Evolutionary conservation across 1,140 invertebrate species (phyloP).

Genomic region (Halotydeus destructor): DNA sequence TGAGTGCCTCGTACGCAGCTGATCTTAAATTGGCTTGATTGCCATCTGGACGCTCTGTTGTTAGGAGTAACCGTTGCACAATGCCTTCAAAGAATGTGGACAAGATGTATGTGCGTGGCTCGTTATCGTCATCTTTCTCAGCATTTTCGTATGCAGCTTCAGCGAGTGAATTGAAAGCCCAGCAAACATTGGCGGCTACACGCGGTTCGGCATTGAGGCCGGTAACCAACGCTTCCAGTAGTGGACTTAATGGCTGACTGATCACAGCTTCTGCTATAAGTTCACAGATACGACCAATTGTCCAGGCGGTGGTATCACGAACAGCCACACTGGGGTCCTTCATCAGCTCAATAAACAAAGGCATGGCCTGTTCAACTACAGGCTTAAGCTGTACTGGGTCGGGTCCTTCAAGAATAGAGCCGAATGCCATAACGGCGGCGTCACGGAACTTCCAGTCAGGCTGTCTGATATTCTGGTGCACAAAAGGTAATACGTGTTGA

Average conservation of each 20-base stretch:
- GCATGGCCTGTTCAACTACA: constrained; percentile 86
- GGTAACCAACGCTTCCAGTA: constrained; percentile 70
- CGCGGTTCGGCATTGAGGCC: constrained; percentile 70
- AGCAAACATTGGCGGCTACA: constrained; percentile 96
- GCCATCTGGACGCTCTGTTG: constrained; percentile 53
- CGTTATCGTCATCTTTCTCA: constrained; percentile 40
- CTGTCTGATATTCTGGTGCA: constrained; percentile 79
- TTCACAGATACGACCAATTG: constrained; percentile 90
- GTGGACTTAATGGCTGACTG: constrained; percentile 53
- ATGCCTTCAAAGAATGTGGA: constrained; percentile 85
- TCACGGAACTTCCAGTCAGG: constrained; percentile 86
- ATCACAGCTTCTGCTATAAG: constrained; percentile 87
- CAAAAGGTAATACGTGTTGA: constrained; percentile 87
- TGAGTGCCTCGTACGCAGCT: constrained; percentile 93
- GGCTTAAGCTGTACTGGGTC: constrained; percentile 66
- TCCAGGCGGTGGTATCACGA: constrained; percentile 92
- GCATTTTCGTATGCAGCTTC: constrained; percentile 78
- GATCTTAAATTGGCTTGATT: constrained; percentile 50
- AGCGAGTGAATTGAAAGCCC: constrained; percentile 93
- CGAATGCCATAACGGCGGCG: constrained; percentile 96
- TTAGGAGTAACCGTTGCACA: constrained; percentile 68
- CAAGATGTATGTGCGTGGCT: constrained; percentile 80
- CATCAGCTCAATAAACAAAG: constrained; percentile 78
- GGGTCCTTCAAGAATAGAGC: constrained; percentile 81
- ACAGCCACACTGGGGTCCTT: constrained; percentile 79